Evolutionary conservation across 2,797 vertebrate genomes (phyloP), one percentile per base, ranked within the genome.

Genomic region (Tokudaia muenninki): DNA sequence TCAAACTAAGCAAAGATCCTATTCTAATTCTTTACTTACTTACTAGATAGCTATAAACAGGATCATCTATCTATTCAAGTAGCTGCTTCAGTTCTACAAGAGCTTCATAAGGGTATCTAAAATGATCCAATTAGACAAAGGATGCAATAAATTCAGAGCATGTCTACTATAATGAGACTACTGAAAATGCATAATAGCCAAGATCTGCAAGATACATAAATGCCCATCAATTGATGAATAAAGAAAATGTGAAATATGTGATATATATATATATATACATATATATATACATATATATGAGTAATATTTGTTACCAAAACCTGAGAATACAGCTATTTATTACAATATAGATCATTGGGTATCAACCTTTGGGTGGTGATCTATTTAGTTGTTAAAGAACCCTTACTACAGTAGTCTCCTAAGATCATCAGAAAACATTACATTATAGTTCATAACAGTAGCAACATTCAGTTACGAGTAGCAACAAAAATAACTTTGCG

Each of bases 61-160:
- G 6, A 37, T 57, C 12, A 7, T 67, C 65, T 67, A 91, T 77
- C 12, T 80, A 31, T 80, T 79, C 57, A 41, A 67, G 21, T 9
- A 83, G 59, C 22, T 79, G 37, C 8, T 86, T 13, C 6, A 82
- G 21, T 61, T 3, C 14, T 41, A 79, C 1, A 92, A 59, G 59
- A 47, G 7, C 77, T 37, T 4, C 26, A 89, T 4, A 65, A 31
- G 2, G 31, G 6, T 86, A 84, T 26, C 44, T 83, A 93, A 77
- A 11, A 67, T 78, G 26, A 70, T 57, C 22, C 67, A 84, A 17
- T 77, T 82, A 82, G 44, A 13, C 4, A 90, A 74, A 72, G n/a
- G 59, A 93, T 88, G 14, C 8, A 95, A 74, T 91, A 75, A 75
- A 57, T 93, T 84, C 67, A 75, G 22, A 94, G 57, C 50, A 13